These are phyloP conservation scores for Taphrorychus bicolor DNA, from an alignment of 2,888 invertebrate species.

Conservation along the genomic window DNA sequence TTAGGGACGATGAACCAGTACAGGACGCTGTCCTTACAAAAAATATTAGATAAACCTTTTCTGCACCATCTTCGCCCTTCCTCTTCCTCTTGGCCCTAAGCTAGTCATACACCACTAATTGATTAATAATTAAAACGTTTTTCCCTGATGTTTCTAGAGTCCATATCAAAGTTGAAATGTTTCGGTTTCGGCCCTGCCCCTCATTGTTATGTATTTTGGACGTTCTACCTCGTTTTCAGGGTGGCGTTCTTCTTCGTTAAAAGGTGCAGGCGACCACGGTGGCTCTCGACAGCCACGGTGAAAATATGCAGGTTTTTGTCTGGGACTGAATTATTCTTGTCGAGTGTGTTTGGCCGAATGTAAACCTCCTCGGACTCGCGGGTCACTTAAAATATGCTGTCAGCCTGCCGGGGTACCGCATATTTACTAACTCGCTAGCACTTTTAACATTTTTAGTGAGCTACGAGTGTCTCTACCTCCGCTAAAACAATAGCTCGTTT, in stretches of 20 bases:
- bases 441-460: conserved; percentile 50
- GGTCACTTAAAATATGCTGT: conserved; percentile 59
- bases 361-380: conserved; percentile 56
- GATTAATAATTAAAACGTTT: no score
- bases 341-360: conserved; percentile 57
- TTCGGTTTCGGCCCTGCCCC: conserved; percentile 14
- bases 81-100: no score
- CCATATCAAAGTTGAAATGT: conserved; percentile 4
- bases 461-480: not conserved
- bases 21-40: conserved; percentile 1
- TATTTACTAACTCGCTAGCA: conserved; percentile 57
- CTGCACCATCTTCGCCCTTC: no score
- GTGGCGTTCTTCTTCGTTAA: conserved; percentile 48
- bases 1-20: conserved; percentile 11
- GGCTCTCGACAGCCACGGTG: conserved; percentile 56
- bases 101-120: no score
- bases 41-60: no score
- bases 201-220: conserved; percentile 37
- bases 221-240: conserved; percentile 46
- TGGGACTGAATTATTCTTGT: conserved; percentile 59
- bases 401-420: conserved; percentile 53
- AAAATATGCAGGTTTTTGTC: conserved; percentile 58
- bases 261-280: conserved; percentile 58
- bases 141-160: no score
- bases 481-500: conserved; percentile 29